Evolutionary conservation across 23 tunicate species (phyloP), one percentile per base, ranked within the genome.

Genomic region (Styela plicata): DNA sequence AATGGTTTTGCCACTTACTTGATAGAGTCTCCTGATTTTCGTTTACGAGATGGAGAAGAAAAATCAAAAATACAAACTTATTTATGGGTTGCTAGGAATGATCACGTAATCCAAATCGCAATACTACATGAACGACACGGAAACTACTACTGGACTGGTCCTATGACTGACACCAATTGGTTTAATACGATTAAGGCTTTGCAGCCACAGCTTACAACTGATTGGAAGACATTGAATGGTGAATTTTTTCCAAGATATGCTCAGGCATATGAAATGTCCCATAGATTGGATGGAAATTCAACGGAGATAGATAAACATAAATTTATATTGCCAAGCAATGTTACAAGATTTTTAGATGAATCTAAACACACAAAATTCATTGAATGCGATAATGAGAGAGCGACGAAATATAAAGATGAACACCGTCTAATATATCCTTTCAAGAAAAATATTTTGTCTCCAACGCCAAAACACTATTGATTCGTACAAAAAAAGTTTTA

Each of bases 181-280:
- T 71, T 34, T 26, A 73, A 75, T 25, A 85, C 96, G 19, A 84
- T 85, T 31, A 63, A 80, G 75, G 84, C 75, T 65, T 81, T 90
- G 0, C 69, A 88, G n/a, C 89, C 85, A 2, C 83, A 82, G 21
- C 35, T 90, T 21, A 57, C 84, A 26, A 88, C 53, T 44, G 86
- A 85, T 1, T 90, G 96, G 96, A 83, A 82, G 16, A 85, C 86
- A 21, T 74, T 90, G 86, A 80, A 85, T 2, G 96, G 89, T 57
- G 86, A 89, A 52, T 75, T 82, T 62, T 90, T 90, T 90, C 96
- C 89, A 18, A 74, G 79, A 69, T 85, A 90, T 82, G 86, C 86
- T 63, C 96, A 90, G 82, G 96, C 87, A 13, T 80, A 82, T 75
- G 96, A 90, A 34, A n/a, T n/a, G n/a, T n/a, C n/a, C n/a, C n/a